Evolutionary conservation across 2,888 invertebrate species (phyloP), one percentile per base, ranked within the genome.

Genomic region (Heteromyza rotundicornis): DNA sequence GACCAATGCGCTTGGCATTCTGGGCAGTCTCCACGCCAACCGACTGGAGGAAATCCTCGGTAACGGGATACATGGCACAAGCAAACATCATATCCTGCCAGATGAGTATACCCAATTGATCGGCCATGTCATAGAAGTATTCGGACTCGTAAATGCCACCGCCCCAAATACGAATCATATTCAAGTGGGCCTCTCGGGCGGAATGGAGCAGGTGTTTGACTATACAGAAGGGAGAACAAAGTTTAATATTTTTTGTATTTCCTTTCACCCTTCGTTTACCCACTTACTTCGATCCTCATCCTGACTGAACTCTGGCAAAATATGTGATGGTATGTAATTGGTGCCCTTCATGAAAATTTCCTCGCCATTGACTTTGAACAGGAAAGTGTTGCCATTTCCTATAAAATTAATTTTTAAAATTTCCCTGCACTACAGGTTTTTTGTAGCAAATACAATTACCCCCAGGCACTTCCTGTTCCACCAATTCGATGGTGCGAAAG

Each of bases 31-130:
- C 98, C 5, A 83, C 79, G 53, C 84, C 81, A 0, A 97, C 94
- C 77, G 84, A 89, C 83, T 85, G 75, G 22, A 98, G 84, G 83
- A 94, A 98, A 1, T 86, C 84, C 0, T 84, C 73, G 61, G 88
- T 87, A 0, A 88, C 86, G 0, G 98, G 98, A 82, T 99, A 99
- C 90, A 98, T 92, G 19, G 92, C 88, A 78, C 96, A 97, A 0
- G 97, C 98, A 80, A 97, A 99, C 90, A 97, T 94, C 78, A 98
- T 90, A 82, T 99, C 98, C 82, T 99, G 98, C 98, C 98, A 99
- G 59, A 99, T 89, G 74, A 98, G 85, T 52, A 98, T 90, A 1
- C 98, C 98, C 55, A 92, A 84, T 76, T 91, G 87, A 79, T 98
- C 97, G 59, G 96, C 94, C 35, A 90, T 80, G 66, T 90, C 85